Percentiles rank a stretch among this genome's conserved stretches.
Conservation (phyloP, 2,113 vertebrate species). For the Epinephelus moara region DNA sequence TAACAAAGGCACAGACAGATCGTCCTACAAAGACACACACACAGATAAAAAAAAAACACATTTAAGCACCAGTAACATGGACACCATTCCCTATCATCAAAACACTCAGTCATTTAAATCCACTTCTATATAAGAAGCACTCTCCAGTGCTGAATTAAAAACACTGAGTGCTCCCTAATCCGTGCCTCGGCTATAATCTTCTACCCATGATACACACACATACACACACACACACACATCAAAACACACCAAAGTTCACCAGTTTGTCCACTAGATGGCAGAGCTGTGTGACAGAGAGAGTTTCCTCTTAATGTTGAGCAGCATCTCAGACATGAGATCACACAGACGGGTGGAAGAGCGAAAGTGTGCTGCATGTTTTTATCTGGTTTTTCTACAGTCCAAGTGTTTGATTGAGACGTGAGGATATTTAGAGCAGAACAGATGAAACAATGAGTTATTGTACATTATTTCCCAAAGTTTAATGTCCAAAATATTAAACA, state of each 20-base stretch:
- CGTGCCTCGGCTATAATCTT: slow-evolving; percentile 61
- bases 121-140: slow-evolving; percentile 47
- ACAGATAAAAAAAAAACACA: slow-evolving; percentile 26
- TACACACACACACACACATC: slow-evolving; percentile 6
- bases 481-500: neutral
- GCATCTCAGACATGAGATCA: too few relatives aligned
- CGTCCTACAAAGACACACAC: slow-evolving; percentile 81
- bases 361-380: too few relatives aligned
- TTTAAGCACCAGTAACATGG: neutral
- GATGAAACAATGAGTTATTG: neutral
- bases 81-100: slow-evolving; percentile 26
- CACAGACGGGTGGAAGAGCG: neutral
- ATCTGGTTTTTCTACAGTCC: neutral
- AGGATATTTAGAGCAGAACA: neutral
- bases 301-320: neutral
- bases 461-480: neutral
- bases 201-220: slow-evolving; percentile 14
- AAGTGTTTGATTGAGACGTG: neutral
- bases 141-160: slow-evolving; percentile 54
- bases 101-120: slow-evolving; percentile 48
- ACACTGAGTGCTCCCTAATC: slow-evolving; percentile 63
- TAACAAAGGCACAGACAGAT: slow-evolving; percentile 90
- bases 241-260: slow-evolving; percentile 17
- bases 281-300: slow-evolving; percentile 36
- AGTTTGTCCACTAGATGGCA: slow-evolving; percentile 76